Evolutionary conservation across 1,140 invertebrate genomes (phyloP), one percentile per base, ranked within the genome.

Genomic region (Plutomurus gul): DNA sequence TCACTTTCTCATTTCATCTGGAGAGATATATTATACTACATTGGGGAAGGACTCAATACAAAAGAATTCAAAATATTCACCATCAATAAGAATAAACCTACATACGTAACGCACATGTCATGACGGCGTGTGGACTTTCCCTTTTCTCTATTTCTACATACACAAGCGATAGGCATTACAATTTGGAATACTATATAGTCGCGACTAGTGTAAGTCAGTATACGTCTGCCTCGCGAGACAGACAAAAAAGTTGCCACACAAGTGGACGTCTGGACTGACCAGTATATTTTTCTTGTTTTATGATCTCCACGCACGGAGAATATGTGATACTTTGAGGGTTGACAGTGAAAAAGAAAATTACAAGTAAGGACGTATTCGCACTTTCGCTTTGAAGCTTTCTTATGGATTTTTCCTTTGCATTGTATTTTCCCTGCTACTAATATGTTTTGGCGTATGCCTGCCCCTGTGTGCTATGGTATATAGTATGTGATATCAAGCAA

Each of bases 1-100:
- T n/a, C n/a, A n/a, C 20, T 49, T 65, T 65, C 56, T 33, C 56
- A 65, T 36, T 65, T 65, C 56, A 33, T 65, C 27, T 65, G 11
- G 5, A 30, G 6, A 56, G 22, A 30, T 30, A 16, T 60, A 60
- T n/a, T 30, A 30, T 30, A 36, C 11, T 33, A 13, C 18, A 36
- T 36, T 36, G 56, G n/a, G 30, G 20, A 65, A 65, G 56, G 27
- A 33, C 25, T 36, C 11, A n/a, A 27, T n/a, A 65, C 10, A 65
- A 65, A 65, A n/a, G 56, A 65, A 65, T 65, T 60, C 51, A 16
- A 11, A 60, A 33, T n/a, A 60, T 60, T 65, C n/a, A 1, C 18
- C 18, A 16, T 25, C 56, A n/a, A 65, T 65, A 56, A 8, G 16
- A 33, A 10, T 33, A 5, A 6, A 7, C n/a, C 6, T 22, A 4